These are phyloP conservation scores for Uloborus diversus DNA, from an alignment of 1,140 invertebrate species.

Conservation along the genomic window DNA sequence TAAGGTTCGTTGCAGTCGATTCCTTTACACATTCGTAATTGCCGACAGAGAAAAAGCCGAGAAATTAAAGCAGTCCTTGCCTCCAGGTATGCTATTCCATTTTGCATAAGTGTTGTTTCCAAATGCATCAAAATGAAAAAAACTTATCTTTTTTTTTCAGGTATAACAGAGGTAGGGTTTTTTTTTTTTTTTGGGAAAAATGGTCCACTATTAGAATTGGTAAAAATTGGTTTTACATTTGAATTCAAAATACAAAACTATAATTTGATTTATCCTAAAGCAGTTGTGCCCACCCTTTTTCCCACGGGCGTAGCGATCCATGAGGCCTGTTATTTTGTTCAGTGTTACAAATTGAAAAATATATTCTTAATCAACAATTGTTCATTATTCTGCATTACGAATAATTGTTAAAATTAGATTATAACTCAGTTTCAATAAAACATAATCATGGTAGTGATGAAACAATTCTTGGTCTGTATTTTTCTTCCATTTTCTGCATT, in stretches of 20 bases:
- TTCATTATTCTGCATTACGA: too few relatives aligned
- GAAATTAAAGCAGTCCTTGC: constrained; percentile 89
- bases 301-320: background rate
- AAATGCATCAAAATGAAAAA: background rate
- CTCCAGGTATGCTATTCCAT: constrained; percentile 68
- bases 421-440: too few relatives aligned
- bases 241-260: background rate
- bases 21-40: constrained; percentile 97
- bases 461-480: too few relatives aligned
- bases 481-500: too few relatives aligned
- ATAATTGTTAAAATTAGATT: too few relatives aligned
- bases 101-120: background rate
- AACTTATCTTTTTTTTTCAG: background rate
- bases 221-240: background rate
- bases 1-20: constrained; percentile 96
- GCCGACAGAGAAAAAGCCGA: constrained; percentile 99
- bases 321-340: background rate
- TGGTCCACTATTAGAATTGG: background rate
- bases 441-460: too few relatives aligned
- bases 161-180: background rate
- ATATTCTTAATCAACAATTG: background rate
- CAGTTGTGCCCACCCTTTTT: background rate
- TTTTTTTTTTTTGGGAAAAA: background rate
- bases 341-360: background rate
- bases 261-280: background rate